A percentile compares a stretch with the other conserved stretches of the same genome.
Evolutionary conservation across 1,140 invertebrate genomes (phyloP).

Genomic region (Drosophila burlai): DNA sequence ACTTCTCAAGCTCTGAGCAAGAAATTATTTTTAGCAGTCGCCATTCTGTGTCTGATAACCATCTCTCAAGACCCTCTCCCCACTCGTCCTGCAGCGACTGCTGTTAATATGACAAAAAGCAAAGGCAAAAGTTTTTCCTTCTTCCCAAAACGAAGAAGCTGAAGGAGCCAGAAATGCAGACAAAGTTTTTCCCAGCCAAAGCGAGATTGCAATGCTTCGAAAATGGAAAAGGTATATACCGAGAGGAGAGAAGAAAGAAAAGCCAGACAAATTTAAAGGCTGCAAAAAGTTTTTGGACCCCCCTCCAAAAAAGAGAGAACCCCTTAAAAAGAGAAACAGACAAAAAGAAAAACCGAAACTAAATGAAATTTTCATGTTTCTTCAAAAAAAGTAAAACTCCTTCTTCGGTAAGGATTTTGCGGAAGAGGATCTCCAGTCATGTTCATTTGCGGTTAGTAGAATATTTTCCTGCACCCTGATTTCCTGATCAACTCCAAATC

Average conservation of each 20-base stretch:
- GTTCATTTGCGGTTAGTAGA: constrained; percentile 15
- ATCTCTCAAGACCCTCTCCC: neutral
- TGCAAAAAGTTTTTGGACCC: constrained; percentile 53
- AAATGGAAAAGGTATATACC: constrained; percentile 22
- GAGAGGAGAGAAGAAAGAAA: constrained; percentile 40
- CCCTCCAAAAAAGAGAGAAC: neutral
- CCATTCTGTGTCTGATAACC: constrained; percentile 46
- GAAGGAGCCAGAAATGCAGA: constrained; percentile 65
- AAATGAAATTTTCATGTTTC: constrained; percentile 60
- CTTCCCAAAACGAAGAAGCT: constrained; percentile 20
- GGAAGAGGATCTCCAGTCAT: constrained; percentile 18
- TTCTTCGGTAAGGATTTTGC: neutral
- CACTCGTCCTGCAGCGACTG: constrained; percentile 40
- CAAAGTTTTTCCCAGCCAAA: constrained; percentile 65
- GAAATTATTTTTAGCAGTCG: constrained; percentile 61
- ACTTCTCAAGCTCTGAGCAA: constrained; percentile 33
- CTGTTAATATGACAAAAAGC: constrained; percentile 83
- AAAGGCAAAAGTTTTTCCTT: constrained; percentile 70
- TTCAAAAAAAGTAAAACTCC: constrained; percentile 8
- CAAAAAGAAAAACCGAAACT: constrained; percentile 45
- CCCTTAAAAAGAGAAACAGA: neutral
- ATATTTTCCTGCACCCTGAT: neutral
- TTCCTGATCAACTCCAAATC: constrained; percentile 28
- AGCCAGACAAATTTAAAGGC: constrained; percentile 80
- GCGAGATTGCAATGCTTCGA: constrained; percentile 60